Evolutionary conservation across 2,113 vertebrate species (phyloP).

Genomic region (Pionites leucogaster): DNA sequence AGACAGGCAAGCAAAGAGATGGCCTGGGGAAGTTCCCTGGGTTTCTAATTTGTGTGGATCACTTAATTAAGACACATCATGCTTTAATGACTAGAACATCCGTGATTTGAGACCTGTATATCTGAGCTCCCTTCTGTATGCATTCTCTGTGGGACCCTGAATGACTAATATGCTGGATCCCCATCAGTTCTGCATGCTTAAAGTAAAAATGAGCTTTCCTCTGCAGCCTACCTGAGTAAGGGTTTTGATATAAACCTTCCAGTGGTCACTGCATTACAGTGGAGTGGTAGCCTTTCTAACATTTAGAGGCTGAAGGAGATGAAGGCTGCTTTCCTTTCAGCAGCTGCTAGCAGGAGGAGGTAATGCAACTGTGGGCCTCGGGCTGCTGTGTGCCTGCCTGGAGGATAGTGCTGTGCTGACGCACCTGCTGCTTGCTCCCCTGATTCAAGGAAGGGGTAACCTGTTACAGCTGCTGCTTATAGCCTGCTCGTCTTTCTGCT

Average conservation of each 20-base stretch:
- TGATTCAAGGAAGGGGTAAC: not conserved
- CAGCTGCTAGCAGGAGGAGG: not conserved
- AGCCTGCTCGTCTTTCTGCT: not conserved
- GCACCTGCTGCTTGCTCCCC: not conserved
- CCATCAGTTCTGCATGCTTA: rapidly evolving
- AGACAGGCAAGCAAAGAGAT: not conserved
- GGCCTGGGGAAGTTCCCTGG: not conserved
- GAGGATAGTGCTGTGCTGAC: not conserved
- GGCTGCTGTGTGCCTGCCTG: rapidly evolving
- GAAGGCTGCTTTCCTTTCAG: not conserved
- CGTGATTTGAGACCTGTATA: not conserved
- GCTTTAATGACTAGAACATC: not conserved
- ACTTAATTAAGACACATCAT: not conserved
- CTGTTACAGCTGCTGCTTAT: not conserved
- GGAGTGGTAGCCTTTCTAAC: not conserved
- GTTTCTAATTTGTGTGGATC: not conserved
- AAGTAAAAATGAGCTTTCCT: not conserved
- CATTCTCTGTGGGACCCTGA: not conserved
- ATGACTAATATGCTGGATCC: rapidly evolving
- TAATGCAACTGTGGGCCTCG: rapidly evolving
- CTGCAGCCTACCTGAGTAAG: not conserved
- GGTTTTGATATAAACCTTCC: not conserved
- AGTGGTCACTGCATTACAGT: not conserved
- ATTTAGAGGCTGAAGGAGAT: not conserved
- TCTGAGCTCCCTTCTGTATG: not conserved